Percentiles rank a stretch among this genome's conserved stretches.
Conservation (phyloP, 1,140 invertebrate genomes). For the Sipha flava region DNA sequence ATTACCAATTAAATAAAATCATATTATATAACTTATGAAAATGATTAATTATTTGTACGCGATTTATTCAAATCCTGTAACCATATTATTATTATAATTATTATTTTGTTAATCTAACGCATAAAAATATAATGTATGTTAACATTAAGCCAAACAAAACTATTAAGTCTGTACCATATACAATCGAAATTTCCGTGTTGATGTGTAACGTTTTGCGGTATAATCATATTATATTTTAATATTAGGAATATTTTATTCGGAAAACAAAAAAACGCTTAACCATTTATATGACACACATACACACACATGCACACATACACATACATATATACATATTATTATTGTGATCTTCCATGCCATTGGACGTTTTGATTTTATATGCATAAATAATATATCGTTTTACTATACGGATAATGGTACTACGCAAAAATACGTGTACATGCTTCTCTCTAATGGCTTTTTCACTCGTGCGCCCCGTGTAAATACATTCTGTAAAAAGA, state of each 20-base stretch:
- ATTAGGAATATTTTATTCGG: not conserved
- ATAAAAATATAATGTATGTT: not conserved
- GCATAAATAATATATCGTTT: not conserved
- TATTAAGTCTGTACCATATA: not conserved
- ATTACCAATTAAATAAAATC: not conserved
- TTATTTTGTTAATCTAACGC: too few relatives aligned
- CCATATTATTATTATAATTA: too few relatives aligned
- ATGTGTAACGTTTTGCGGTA: not conserved
- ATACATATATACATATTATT: not conserved
- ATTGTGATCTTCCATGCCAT: not conserved
- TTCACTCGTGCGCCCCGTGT: not conserved
- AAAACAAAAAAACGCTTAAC: slow-evolving; percentile 19
- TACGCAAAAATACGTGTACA: not conserved
- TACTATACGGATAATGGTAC: not conserved
- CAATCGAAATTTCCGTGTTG: not conserved
- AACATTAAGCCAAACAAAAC: not conserved
- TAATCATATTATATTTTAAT: not conserved
- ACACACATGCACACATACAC: too few relatives aligned
- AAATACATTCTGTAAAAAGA: not conserved
- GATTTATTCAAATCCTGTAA: not conserved
- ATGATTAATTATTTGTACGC: not conserved
- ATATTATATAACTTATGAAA: not conserved
- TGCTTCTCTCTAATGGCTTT: too few relatives aligned
- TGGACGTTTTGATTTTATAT: not conserved
- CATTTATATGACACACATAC: too few relatives aligned